Evolutionary conservation across 2,797 vertebrate genomes (phyloP).

Genomic region (Sebastiscus albofasciatus): DNA sequence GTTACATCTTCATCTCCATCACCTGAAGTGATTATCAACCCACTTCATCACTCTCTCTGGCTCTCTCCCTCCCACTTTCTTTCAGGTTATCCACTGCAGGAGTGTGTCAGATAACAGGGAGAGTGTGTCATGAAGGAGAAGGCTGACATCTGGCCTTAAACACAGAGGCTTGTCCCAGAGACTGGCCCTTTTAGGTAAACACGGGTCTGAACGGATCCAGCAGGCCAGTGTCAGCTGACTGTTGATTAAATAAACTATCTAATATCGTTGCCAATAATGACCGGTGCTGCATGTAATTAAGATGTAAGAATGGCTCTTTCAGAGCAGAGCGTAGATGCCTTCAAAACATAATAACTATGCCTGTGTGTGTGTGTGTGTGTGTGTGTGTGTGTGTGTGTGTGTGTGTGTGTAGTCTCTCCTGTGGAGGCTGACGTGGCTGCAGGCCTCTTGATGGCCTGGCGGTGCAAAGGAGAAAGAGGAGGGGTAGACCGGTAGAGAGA

Average conservation of each 20-base stretch:
- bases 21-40: not conserved
- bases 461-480: slow-evolving; percentile 40
- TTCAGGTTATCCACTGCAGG: slow-evolving; percentile 2
- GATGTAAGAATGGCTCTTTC: slow-evolving; percentile 60
- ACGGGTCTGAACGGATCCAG: slow-evolving; percentile 45
- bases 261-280: slow-evolving; percentile 67
- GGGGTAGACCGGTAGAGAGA: slow-evolving; percentile 11
- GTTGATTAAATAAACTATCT: slow-evolving; percentile 76
- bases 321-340: slow-evolving; percentile 29
- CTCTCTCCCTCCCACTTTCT: slow-evolving; percentile 1
- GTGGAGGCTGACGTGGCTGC: slow-evolving; percentile 71
- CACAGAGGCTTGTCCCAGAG: slow-evolving; percentile 46
- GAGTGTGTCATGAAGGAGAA: slow-evolving; percentile 24
- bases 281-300: slow-evolving; percentile 48
- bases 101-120: slow-evolving; percentile 42
- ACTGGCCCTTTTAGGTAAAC: slow-evolving; percentile 62
- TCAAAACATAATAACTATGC: slow-evolving; percentile 57
- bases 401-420: slow-evolving; percentile 17
- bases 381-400: slow-evolving; percentile 15
- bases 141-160: slow-evolving; percentile 62
- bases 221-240: slow-evolving; percentile 45
- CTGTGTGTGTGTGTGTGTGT: slow-evolving; percentile 16
- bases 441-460: slow-evolving; percentile 31
- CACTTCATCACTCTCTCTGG: not conserved
- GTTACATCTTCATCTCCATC: not conserved